Evolutionary conservation across 2,113 vertebrate genomes (phyloP), one percentile per base, ranked within the genome.

Genomic region (Salvelinus alpinus): DNA sequence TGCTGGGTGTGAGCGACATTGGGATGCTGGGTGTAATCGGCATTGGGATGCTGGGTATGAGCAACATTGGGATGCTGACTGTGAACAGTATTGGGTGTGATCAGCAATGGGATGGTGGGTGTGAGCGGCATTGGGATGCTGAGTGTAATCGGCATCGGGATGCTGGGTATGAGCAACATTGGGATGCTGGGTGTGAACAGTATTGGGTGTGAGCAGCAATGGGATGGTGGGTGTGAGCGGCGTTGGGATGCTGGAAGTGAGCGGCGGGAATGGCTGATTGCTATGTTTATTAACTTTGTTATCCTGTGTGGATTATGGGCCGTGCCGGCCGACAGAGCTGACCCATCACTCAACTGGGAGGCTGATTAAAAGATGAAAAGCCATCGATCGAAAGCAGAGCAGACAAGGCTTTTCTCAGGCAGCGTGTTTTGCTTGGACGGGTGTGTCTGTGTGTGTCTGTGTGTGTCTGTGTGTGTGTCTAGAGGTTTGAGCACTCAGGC

Each of bases 321-420:
- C 57, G 22, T 68, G 31, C 51, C 70, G 16, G 31, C 47, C 1
- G 47, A 83, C 73, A 80, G 80, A 85, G 73, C 59, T 22, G 51
- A 54, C 14, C 64, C 76, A 60, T 82, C 77, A 70, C 75, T 84
- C 51, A 78, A 62, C 74, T 78, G 69, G 6, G 81, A 67, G 47
- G 76, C 86, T 86, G 89, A 87, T 88, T 77, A 89, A 73, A 86
- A 85, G 81, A 91, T 90, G 86, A 87, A 83, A 89, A 82, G 82
- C 78, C 72, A 89, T 91, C 69, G 84, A 90, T 90, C 60, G 70
- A 27, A 48, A 60, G 38, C 59, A 54, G 4, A 9, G 47, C 18
- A 27, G 67, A 75, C 74, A 14, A 64, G 60, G 76, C 77, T 78
- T 77, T 80, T 78, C 70, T 51, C 38, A 78, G 66, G 66, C 66